Conservation (phyloP, 2,888 invertebrate genomes). For the Agrochola lychnidis region DNA sequence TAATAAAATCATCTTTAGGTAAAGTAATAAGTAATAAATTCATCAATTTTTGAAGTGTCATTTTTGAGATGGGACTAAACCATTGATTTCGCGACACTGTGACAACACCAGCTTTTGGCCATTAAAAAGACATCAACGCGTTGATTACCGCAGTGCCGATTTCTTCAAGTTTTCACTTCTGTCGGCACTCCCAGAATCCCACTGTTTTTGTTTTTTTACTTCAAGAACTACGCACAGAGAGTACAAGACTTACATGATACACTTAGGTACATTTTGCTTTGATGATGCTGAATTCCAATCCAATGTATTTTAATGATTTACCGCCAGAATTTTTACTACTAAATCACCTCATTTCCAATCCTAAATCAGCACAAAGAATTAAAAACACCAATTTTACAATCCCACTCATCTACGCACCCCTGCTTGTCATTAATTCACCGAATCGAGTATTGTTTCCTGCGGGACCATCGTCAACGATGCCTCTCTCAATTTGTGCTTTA, state of each 20-base stretch:
- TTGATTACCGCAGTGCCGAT: too few species aligned
- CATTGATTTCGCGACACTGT: too few species aligned
- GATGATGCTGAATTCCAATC: neutral
- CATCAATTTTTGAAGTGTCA: too few species aligned
- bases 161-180: too few species aligned
- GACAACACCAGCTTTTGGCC: too few species aligned
- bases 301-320: neutral
- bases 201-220: neutral
- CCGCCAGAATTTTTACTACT: accelerated
- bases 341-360: neutral
- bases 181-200: too few species aligned
- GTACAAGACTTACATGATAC: too few species aligned
- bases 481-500: slow-evolving; percentile 86
- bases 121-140: too few species aligned
- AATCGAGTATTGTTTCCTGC: slow-evolving; percentile 90
- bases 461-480: slow-evolving; percentile 81
- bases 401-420: slow-evolving; percentile 75
- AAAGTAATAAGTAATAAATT: too few species aligned
- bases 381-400: slow-evolving; percentile 37
- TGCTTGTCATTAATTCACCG: slow-evolving; percentile 87
- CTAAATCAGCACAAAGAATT: slow-evolving; percentile 16
- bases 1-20: neutral
- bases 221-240: neutral
- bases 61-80: too few species aligned
- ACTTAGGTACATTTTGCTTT: neutral